Base-by-base conservation (phyloP, 1,140 invertebrate species). In the Nephila pilipes region DNA sequence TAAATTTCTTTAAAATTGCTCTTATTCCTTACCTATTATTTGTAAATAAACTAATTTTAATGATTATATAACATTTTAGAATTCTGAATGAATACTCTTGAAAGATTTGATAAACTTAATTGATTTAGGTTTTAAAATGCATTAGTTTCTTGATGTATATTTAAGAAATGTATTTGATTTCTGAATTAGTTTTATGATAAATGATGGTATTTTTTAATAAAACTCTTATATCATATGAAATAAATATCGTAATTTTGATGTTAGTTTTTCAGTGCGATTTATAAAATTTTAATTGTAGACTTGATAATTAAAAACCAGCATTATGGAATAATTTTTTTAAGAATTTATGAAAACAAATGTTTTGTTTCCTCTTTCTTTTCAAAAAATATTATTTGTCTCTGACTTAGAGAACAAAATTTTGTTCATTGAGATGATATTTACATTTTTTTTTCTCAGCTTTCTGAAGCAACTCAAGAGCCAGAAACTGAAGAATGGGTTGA, bases 401-500 rank as follows among this genome's bases (percentile, higher is more conserved):
- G 5, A 65, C 25, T 8, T 20, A 65, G 0, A 20, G 22, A 25
- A 25, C 46, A 46, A 46, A 10, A 46, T 46, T 46, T 6, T 46
- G 1, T 46, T 46, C 6, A 75, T 10, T 29, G 16, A 75, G 14
- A 36, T 18, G 16, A 16, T 29, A 32, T 14, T 75, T 29, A 5
- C 25, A 6, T 29, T 10, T 1, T 3, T 54, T 88, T 25, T 75
- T 69, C 10, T 93, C 88, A 93, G 85, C 93, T 87, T 65, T 88
- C 92, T 65, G 93, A 94, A 75, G 29, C 92, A 55, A 87, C 79
- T 36, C 93, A 93, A 60, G 93, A 94, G 94, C 87, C 93, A n/a
- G 95, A 95, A 54, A 94, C 95, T 60, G 95, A 96, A 55, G 95
- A 95, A 87, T 95, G 95, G 94, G 95, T 95, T 63, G 96, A 96